Base-by-base conservation (phyloP, 2,113 vertebrate species). In the Elanoides forficatus region DNA sequence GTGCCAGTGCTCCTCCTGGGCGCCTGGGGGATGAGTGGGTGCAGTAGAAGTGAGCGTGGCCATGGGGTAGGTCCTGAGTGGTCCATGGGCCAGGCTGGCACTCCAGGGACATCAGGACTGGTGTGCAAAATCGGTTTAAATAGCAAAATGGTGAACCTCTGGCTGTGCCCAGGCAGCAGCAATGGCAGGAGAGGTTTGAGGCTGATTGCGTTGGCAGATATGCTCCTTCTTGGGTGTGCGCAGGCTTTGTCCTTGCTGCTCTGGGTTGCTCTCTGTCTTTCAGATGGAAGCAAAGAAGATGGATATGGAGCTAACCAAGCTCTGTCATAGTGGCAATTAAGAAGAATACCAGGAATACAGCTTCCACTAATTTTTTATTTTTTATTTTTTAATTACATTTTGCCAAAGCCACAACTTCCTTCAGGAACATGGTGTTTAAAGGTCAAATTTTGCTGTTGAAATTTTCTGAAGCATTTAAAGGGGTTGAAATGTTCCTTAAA, bases 21-120 rank as follows among this genome's bases (percentile, higher is more conserved):
- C 76, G 40, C 23, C 32, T 62, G 25, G 45, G 17, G 30, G 15
- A 65, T 0, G 0, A 63, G n/a, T 3, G 3, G 38, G 17, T 42
- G 48, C 36, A 17, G 36, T 53, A 13, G 22, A 66, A 14, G 29
- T 22, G 58, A 56, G 18, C 29, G 5, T 38, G 36, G 47, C 53
- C 11, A 7, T 5, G 26, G 13, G 4, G 30, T 17, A 81, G 34
- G 38, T 88, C 50, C 55, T 70, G 19, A 73, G 21, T 53, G 42
- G 29, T 78, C 70, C 4, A 1, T 38, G 27, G 52, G 9, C 13
- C 0, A 2, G 16, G 7, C 21, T 60, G 25, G 36, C 26, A 34
- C 53, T 80, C 27, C 36, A 45, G 30, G 3, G 25, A 75, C 71
- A 53, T 10, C 26, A 65, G 53, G 36, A 58, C 22, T 68, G 36